A percentile compares a stretch with the other conserved stretches of the same genome.
Evolutionary conservation across 2,888 invertebrate species (phyloP).

Genomic region (Lasioglossum leucozonium): DNA sequence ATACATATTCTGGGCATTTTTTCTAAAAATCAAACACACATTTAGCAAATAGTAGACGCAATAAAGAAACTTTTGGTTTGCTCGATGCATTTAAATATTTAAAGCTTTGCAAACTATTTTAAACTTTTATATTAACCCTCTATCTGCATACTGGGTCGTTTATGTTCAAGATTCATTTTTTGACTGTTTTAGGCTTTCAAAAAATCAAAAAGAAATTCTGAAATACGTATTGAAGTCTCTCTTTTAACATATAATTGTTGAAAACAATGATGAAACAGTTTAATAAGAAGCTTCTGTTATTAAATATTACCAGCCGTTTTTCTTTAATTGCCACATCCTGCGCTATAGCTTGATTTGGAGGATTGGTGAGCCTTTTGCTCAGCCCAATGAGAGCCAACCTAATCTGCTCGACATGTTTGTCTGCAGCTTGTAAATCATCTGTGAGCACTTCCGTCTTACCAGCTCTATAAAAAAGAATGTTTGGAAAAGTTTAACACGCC

Average conservation of each 20-base stretch:
- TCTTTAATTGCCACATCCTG: slow-evolving; percentile 89
- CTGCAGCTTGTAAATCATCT: slow-evolving; percentile 93
- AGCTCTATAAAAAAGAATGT: slow-evolving; percentile 87
- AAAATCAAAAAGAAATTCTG: neutral
- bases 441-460: slow-evolving; percentile 93
- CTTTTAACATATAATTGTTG: neutral
- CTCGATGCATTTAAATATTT: neutral
- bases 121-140: neutral
- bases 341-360: slow-evolving; percentile 84
- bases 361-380: slow-evolving; percentile 86
- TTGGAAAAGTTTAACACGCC: neutral
- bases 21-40: slow-evolving; percentile 85
- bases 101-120: neutral
- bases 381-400: slow-evolving; percentile 89
- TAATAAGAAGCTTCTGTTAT: neutral
- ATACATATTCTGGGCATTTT: slow-evolving; percentile 94
- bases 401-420: slow-evolving; percentile 92
- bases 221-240: too few relatives aligned
- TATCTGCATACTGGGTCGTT: neutral
- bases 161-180: neutral
- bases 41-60: neutral
- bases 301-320: slow-evolving; percentile 86
- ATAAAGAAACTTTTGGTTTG: neutral
- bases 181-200: neutral
- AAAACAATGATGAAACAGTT: neutral